phyloP scores from a whole-genome alignment of 2,113 vertebrate genomes.

The Gymnogyps californianus region DNA sequence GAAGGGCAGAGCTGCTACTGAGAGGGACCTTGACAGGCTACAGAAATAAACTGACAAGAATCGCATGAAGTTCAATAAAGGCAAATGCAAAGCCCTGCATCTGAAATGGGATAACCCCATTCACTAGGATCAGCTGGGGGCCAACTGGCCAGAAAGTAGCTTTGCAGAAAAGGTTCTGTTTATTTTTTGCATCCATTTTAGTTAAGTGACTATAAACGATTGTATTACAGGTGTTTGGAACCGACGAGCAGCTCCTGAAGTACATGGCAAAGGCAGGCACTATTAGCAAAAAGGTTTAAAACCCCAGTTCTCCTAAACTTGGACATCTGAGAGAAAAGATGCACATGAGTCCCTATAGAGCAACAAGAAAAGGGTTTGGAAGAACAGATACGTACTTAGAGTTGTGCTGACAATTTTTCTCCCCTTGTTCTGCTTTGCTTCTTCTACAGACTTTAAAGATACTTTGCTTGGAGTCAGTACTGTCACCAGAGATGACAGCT shows the following conservation, averaged over 20 bases:
- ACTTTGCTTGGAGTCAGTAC: background rate
- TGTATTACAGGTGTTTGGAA: background rate
- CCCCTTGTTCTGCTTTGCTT: background rate
- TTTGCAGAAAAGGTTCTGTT: background rate
- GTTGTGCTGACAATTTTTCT: background rate
- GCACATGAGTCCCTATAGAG: fast-evolving
- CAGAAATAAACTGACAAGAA: background rate
- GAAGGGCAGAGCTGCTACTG: background rate
- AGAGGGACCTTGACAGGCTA: background rate
- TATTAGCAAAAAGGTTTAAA: background rate
- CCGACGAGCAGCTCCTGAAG: background rate
- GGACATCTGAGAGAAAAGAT: background rate
- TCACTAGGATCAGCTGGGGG: fast-evolving
- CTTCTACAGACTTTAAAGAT: background rate
- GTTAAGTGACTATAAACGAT: background rate
- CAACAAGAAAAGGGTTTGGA: background rate
- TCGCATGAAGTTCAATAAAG: background rate
- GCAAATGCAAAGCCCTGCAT: background rate
- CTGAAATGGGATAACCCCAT: background rate
- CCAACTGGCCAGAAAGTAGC: background rate
- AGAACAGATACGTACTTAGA: background rate
- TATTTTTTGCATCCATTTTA: background rate
- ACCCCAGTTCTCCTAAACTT: background rate
- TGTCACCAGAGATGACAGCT: background rate
- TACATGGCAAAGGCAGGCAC: background rate